These are phyloP conservation scores for Alligator sinensis DNA, from an alignment of 2,113 vertebrate genomes.

Conservation along the genomic window DNA sequence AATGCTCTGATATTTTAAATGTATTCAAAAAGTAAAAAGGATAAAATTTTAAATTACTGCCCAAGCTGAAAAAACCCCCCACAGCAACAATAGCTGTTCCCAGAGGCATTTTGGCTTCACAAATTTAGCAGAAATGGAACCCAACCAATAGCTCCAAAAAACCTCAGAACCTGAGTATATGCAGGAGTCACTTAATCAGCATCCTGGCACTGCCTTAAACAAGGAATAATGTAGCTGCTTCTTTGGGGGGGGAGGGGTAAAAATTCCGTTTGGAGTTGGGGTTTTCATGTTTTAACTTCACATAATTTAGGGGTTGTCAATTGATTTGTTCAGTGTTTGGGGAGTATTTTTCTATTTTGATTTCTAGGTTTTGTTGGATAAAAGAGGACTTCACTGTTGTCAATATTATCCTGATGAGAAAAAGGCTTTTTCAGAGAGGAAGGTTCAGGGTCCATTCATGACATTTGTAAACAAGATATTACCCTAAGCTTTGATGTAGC, in stretches of 20 bases:
- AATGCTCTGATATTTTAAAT: background rate
- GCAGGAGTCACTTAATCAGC: background rate
- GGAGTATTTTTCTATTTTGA: background rate
- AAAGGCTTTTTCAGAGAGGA: background rate
- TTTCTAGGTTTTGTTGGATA: background rate
- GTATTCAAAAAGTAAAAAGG: background rate
- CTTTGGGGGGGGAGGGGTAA: background rate
- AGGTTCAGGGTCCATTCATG: background rate
- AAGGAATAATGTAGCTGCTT: background rate
- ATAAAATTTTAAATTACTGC: background rate
- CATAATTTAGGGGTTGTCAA: background rate
- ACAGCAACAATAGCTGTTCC: background rate
- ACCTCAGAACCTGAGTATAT: background rate
- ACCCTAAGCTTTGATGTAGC: background rate
- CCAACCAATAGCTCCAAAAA: background rate
- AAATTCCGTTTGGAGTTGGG: background rate
- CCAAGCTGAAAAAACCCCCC: background rate
- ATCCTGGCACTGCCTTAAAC: background rate
- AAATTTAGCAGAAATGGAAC: background rate
- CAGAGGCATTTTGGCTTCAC: background rate
- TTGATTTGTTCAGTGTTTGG: background rate
- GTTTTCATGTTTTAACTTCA: no score
- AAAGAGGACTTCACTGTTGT: background rate
- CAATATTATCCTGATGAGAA: background rate
- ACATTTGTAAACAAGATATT: background rate